A percentile compares a stretch with the other conserved stretches of the same genome.
Conservation (phyloP, 2,113 vertebrate species). For the Zosterops pallidus region DNA sequence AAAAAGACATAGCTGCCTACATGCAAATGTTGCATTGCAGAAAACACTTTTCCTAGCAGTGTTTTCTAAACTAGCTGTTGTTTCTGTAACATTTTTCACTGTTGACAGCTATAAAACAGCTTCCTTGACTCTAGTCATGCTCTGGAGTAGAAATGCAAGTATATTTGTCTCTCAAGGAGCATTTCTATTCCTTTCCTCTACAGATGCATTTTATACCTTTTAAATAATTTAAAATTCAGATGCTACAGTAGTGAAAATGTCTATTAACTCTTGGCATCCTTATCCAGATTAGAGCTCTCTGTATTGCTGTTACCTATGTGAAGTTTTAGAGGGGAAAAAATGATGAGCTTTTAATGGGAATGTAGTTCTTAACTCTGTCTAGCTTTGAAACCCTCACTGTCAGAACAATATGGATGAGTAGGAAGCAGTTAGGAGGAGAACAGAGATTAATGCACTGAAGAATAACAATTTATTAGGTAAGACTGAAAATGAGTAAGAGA, state of each 20-base stretch:
- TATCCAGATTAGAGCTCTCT: neutral
- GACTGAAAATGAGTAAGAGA: neutral
- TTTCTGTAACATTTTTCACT: neutral
- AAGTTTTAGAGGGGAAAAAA: neutral
- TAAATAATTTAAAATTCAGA: neutral
- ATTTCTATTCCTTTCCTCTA: neutral
- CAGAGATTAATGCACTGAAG: neutral
- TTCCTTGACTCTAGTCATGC: neutral
- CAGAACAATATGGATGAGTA: neutral
- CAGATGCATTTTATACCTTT: neutral
- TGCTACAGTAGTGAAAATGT: neutral
- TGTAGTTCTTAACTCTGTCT: neutral
- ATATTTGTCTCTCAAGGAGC: neutral
- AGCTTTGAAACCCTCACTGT: neutral
- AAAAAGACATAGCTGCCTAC: neutral
- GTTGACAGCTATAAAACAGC: neutral
- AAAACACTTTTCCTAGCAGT: neutral
- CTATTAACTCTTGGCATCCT: neutral
- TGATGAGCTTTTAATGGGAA: neutral
- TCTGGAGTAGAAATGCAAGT: neutral
- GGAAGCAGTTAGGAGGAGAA: neutral
- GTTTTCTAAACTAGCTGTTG: neutral
- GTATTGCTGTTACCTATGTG: neutral
- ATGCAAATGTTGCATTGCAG: neutral
- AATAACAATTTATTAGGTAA: neutral